phyloP scores from a whole-genome alignment of 2,113 vertebrate genomes.

The Corythoichthys haematopterus region DNA sequence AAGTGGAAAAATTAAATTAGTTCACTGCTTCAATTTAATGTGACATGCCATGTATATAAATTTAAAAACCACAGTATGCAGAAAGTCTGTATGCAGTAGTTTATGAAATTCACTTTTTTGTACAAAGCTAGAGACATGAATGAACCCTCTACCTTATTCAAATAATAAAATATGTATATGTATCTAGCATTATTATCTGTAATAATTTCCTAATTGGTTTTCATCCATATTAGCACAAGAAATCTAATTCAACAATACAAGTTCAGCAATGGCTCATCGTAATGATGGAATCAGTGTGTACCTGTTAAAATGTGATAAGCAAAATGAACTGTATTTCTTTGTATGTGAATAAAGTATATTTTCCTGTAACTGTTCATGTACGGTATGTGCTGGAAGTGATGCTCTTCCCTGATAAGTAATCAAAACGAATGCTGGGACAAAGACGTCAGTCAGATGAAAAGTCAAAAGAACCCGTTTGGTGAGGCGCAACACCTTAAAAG shows the following conservation, averaged over 20 bases:
- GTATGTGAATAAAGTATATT: neutral
- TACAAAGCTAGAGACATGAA: neutral
- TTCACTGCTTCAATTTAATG: neutral
- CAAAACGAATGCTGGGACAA: constrained; percentile 3
- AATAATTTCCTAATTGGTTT: neutral
- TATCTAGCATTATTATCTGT: neutral
- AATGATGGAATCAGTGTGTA: neutral
- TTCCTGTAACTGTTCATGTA: neutral
- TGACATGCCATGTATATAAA: neutral
- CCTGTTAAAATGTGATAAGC: neutral
- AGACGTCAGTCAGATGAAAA: constrained; percentile 25
- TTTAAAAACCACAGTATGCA: neutral
- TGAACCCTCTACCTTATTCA: neutral
- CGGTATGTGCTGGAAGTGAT: constrained; percentile 5
- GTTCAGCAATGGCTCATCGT: too few species aligned
- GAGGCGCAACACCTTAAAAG: constrained; percentile 34
- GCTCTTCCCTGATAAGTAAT: constrained; percentile 6
- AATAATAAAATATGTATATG: neutral
- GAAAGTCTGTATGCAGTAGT: neutral
- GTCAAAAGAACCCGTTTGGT: constrained; percentile 54
- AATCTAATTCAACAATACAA: neutral
- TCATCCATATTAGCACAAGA: neutral
- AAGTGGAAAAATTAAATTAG: neutral
- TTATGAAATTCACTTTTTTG: neutral
- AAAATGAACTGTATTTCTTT: neutral